Base-by-base conservation (phyloP, 2,113 vertebrate species). In the Bubalus kerabau region DNA sequence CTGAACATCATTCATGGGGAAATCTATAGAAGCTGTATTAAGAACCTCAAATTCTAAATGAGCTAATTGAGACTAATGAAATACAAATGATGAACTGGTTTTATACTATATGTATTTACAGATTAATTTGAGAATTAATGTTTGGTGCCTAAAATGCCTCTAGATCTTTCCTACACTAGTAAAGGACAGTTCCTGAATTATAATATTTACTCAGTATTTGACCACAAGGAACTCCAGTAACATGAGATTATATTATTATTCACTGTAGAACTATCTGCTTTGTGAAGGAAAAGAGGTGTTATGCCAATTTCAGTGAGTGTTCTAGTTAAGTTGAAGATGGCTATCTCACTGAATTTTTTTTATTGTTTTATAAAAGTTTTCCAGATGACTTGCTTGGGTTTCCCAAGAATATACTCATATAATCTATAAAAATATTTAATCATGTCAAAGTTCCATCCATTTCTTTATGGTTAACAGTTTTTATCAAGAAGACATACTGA, bases 21-120 rank as follows among this genome's bases (percentile, higher is more conserved):
- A 94, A 60, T 94, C 36, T 90, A 17, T 10, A 95, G 36, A 83
- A 8, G 30, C 16, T 59, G 71, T 84, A 81, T 64, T 91, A 94
- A 96, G 46, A 95, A 92, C 24, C 21, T 97, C 3, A 1, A 76
- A 76, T 26, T 43, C 71, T 43, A 43, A 93, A 86, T 60, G 32
- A 97, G 76, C 76, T 90, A 97, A 71, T 64, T 10, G 36, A 97
- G 57, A 88, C 40, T 48, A 96, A 91, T 36, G 15, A 96, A 94
- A 88, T 62, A 87, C 62, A 91, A 94, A 36, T 6, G 8, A 91
- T 26, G 8, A 24, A 83, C 17, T 90, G 14, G 56, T 92, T 90
- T 62, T 95, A 87, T 28, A 84, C 14, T 83, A 46, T 2, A 85
- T 48, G 32, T 3, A 85, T 43, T 95, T 92, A 87, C 46, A 90